Evolutionary conservation across 2,113 vertebrate species (phyloP), one percentile per base, ranked within the genome.

Genomic region (Macaca nemestrina): DNA sequence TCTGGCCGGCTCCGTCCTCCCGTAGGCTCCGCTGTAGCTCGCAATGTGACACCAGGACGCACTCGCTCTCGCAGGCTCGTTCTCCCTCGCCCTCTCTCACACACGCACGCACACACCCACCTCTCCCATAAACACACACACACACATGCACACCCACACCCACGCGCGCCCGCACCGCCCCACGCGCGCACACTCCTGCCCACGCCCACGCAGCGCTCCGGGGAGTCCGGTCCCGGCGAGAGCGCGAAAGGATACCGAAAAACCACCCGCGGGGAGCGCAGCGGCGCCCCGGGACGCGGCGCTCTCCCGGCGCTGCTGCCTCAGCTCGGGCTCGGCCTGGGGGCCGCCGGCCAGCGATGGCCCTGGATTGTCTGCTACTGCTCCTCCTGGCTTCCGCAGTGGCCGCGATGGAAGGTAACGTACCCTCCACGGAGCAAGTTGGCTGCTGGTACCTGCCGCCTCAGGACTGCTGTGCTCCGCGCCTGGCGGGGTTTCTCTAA

Each of bases 401-500:
- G 95, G 98, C 98, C 91, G 99, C 99, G 23, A 98, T 99, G 98
- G 99, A 99, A 99, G 99, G 99, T 99, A 98, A 98, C 75, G 91
- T 70, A 57, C 80, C 88, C 86, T 68, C 40, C 88, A 92, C 83
- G 1, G 93, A 50, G 79, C 97, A 96, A 97, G 88, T 96, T 94
- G 88, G 87, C 27, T 9, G 92, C 86, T 25, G 59, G 55, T 2
- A 52, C 55, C 70, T 25, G 80, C 79, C 45, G 73, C 90, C 68
- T 35, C 27, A 3, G 70, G 83, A 68, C 30, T 17, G 48, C 25
- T 11, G 75, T 30, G 43, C 94, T 40, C 13, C 27, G 30, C 23
- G 48, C 78, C 72, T 92, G 35, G 7, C 48, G 0, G 83, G 59
- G 95, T n/a, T 73, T 35, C 50, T 91, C 48, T 6, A 35, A 50